Conservation (phyloP, 2,113 vertebrate genomes). For the Nerophis lumbriciformis region DNA sequence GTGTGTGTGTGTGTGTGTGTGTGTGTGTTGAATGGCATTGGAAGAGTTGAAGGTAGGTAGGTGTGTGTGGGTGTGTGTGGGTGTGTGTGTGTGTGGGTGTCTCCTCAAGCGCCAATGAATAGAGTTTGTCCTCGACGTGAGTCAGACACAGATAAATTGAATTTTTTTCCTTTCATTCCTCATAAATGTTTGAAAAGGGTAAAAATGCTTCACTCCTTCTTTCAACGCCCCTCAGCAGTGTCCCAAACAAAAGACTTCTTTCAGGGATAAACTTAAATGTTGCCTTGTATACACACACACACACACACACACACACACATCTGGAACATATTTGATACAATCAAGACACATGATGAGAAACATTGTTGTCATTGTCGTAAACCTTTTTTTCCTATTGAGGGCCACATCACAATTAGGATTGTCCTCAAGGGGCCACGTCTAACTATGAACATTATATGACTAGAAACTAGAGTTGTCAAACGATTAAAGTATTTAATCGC, state of each 20-base stretch:
- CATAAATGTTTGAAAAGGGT: conserved; percentile 53
- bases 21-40: neutral
- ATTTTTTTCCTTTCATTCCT: conserved; percentile 36
- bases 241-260: conserved; percentile 48
- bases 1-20: neutral
- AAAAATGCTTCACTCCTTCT: conserved; percentile 37
- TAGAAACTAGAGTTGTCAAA: too few relatives aligned
- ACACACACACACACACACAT: conserved; percentile 6
- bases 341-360: too few relatives aligned
- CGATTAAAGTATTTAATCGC: too few relatives aligned
- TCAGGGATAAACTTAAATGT: conserved; percentile 58
- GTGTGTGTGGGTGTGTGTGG: conserved; percentile 5
- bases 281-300: conserved; percentile 17
- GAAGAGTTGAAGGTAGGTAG: conserved; percentile 3
- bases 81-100: conserved; percentile 10
- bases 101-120: conserved; percentile 43
- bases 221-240: conserved; percentile 36
- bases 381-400: too few relatives aligned
- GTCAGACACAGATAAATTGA: conserved; percentile 41
- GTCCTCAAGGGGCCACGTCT: too few relatives aligned
- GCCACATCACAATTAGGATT: too few relatives aligned
- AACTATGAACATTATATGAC: too few relatives aligned
- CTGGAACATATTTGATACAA: too few relatives aligned
- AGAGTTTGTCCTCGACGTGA: conserved; percentile 54
- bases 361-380: too few relatives aligned